Evolutionary conservation across 2,797 vertebrate species (phyloP).

Genomic region (Mormyrus proboscirostris): DNA sequence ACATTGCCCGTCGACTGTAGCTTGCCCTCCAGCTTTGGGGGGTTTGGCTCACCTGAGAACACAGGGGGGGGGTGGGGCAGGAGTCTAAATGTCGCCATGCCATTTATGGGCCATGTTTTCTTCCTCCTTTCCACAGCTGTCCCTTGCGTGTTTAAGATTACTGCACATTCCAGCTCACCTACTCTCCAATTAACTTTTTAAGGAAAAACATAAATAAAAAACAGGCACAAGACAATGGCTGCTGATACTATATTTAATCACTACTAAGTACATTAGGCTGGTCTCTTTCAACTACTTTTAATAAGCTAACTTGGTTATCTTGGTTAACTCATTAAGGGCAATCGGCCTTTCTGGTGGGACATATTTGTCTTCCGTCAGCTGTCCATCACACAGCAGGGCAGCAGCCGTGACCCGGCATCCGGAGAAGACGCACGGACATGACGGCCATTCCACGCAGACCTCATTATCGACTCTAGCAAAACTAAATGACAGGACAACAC

Average conservation of each 20-base stretch:
- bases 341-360: background rate
- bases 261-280: background rate
- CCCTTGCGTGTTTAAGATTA: background rate
- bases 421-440: slow-evolving; percentile 6
- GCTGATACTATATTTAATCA: background rate
- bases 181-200: background rate
- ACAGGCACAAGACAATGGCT: background rate
- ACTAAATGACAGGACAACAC: slow-evolving; percentile 49
- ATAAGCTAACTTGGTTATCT: background rate
- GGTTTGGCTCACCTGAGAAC: slow-evolving; percentile 85
- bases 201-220: background rate
- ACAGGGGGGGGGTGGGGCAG: slow-evolving; percentile 25
- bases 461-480: slow-evolving; percentile 53
- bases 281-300: background rate
- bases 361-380: background rate
- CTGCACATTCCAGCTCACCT: background rate
- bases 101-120: background rate
- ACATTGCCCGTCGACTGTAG: slow-evolving; percentile 73
- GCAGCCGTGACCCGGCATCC: background rate
- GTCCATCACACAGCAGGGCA: background rate
- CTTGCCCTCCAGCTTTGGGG: slow-evolving; percentile 80
- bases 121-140: background rate
- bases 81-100: background rate
- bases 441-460: slow-evolving; percentile 41
- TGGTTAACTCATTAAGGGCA: background rate